Evolutionary conservation across 2,113 vertebrate genomes (phyloP).

Genomic region (Serilophus lunatus): DNA sequence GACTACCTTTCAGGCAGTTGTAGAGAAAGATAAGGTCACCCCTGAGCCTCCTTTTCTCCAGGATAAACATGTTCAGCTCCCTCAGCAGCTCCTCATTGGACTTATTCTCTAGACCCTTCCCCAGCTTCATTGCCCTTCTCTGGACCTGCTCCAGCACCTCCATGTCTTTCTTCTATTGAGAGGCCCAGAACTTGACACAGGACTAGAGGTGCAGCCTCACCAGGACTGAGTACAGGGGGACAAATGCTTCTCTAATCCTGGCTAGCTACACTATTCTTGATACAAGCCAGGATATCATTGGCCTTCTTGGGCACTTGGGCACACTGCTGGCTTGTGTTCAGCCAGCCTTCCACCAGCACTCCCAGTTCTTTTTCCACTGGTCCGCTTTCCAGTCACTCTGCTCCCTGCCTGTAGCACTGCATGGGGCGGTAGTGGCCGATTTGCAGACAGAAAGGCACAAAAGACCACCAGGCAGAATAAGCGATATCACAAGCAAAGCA

Average conservation of each 20-base stretch:
- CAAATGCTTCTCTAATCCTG: neutral
- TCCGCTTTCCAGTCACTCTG: neutral
- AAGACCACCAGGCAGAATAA: neutral
- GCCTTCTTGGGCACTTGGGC: neutral
- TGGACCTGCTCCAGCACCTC: neutral
- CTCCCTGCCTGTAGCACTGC: neutral
- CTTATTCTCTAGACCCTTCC: neutral
- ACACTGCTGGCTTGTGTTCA: neutral
- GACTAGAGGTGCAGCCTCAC: neutral
- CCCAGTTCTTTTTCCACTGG: neutral
- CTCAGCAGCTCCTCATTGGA: neutral
- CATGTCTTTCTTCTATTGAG: neutral
- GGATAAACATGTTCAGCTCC: neutral
- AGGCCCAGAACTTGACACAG: neutral
- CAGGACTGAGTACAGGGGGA: too few species aligned
- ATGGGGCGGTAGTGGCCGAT: neutral
- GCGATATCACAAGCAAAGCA: neutral
- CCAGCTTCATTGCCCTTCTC: neutral
- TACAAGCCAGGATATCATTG: neutral
- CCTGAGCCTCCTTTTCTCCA: neutral
- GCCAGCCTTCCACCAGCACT: neutral
- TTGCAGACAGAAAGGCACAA: neutral
- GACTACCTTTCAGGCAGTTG: neutral
- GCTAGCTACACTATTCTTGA: neutral
- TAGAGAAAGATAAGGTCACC: neutral